Evolutionary conservation across 2,113 vertebrate species (phyloP).

Genomic region (Accipiter virgatus): DNA sequence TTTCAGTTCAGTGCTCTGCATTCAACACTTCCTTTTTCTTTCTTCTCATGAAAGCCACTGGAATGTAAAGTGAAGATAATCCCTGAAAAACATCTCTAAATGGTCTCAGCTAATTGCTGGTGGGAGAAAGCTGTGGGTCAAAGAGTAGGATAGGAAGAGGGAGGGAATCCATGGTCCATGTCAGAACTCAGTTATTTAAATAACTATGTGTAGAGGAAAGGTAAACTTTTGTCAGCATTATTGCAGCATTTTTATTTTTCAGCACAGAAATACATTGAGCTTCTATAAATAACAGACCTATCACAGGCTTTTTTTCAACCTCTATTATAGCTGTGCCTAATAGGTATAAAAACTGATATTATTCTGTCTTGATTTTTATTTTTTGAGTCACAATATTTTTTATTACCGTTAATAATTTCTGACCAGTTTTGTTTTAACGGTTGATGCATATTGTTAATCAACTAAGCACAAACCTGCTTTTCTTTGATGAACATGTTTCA

Average conservation of each 20-base stretch:
- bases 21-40: not conserved
- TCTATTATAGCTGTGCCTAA: not conserved
- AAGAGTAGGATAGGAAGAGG: not conserved
- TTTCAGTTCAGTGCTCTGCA: not conserved
- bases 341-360: not conserved
- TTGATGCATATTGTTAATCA: not conserved
- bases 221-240: not conserved
- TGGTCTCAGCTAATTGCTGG: not conserved
- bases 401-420: not conserved
- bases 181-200: not conserved
- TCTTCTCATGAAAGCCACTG: not conserved
- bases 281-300: not conserved
- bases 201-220: not conserved
- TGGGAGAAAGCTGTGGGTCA: not conserved
- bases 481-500: not conserved
- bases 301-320: not conserved
- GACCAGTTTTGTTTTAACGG: not conserved
- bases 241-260: not conserved
- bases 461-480: not conserved
- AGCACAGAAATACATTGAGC: not conserved
- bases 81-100: not conserved
- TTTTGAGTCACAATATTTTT: not conserved
- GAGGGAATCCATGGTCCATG: not conserved
- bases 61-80: not conserved
- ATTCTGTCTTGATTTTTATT: not conserved